phyloP scores from a whole-genome alignment of 2,888 invertebrate genomes.

The Leptinotarsa rubiginosa region DNA sequence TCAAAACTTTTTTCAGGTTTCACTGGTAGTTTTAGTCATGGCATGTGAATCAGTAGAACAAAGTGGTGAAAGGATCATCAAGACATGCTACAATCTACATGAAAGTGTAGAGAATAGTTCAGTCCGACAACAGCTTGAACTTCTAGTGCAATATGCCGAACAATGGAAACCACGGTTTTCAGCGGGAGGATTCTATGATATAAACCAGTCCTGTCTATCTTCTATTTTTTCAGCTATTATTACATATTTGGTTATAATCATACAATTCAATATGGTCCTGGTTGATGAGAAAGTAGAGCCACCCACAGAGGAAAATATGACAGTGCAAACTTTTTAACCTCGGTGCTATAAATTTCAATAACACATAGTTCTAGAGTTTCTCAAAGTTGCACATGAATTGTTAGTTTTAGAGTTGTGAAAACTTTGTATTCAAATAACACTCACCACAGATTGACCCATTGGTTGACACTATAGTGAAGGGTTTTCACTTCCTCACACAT shows the following conservation, averaged over 20 bases:
- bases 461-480: too few species aligned
- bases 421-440: too few species aligned
- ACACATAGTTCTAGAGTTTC: background rate
- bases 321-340: background rate
- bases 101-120: slow-evolving; percentile 22
- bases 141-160: slow-evolving; percentile 34
- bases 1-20: slow-evolving; percentile 32
- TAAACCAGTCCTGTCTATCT: slow-evolving; percentile 34
- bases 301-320: background rate
- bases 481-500: too few species aligned
- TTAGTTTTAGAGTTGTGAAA: too few species aligned
- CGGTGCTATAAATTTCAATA: background rate
- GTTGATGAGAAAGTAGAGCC: background rate
- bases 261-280: slow-evolving; percentile 39
- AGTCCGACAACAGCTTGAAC: slow-evolving; percentile 32
- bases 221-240: slow-evolving; percentile 36
- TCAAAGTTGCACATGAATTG: background rate
- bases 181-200: slow-evolving; percentile 41
- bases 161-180: slow-evolving; percentile 40
- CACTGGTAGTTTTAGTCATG: slow-evolving; percentile 31
- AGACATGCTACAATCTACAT: slow-evolving; percentile 31
- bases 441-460: too few species aligned
- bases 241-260: slow-evolving; percentile 36
- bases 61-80: slow-evolving; percentile 34
- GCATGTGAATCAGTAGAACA: slow-evolving; percentile 37